These are phyloP conservation scores for Leptothorax acervorum DNA, from an alignment of 2,888 invertebrate species.

Conservation along the genomic window DNA sequence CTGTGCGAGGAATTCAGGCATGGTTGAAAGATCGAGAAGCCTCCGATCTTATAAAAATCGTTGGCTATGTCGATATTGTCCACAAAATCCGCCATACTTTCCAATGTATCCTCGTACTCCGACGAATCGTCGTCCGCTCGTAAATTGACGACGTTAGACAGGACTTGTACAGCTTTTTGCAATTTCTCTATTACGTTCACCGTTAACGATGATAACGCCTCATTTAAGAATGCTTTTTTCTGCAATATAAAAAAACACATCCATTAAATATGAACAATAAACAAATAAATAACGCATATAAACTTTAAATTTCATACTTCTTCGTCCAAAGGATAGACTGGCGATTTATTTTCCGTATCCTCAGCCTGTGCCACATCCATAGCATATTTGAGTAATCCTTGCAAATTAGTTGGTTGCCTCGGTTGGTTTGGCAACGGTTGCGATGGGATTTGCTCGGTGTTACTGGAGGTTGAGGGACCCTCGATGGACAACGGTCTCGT, in stretches of 20 bases:
- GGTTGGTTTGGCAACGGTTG: slow-evolving; percentile 79
- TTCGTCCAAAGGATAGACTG: slow-evolving; percentile 88
- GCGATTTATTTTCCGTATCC: slow-evolving; percentile 87
- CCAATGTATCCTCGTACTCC: slow-evolving; percentile 89
- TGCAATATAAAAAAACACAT: slow-evolving; percentile 80
- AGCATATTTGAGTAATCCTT: slow-evolving; percentile 90
- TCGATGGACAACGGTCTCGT: slow-evolving; percentile 82
- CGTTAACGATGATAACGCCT: slow-evolving; percentile 90
- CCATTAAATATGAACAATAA: neutral
- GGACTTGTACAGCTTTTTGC: slow-evolving; percentile 87
- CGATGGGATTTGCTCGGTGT: slow-evolving; percentile 48
- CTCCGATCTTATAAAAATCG: slow-evolving; percentile 95
- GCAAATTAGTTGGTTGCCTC: slow-evolving; percentile 83
- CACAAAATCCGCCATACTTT: slow-evolving; percentile 89
- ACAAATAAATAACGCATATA: neutral
- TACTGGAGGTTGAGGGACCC: slow-evolving; percentile 74
- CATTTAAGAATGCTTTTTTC: slow-evolving; percentile 90
- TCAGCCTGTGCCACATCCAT: slow-evolving; percentile 89
- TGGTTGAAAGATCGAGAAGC: slow-evolving; percentile 90
- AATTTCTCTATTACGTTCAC: slow-evolving; percentile 90
- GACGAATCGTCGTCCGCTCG: slow-evolving; percentile 87
- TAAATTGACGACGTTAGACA: slow-evolving; percentile 87
- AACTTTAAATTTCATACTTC: slow-evolving; percentile 86
- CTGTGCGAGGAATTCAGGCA: slow-evolving; percentile 89
- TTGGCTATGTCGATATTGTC: slow-evolving; percentile 93